Conservation (phyloP, 1,140 invertebrate genomes). For the Brachionus koreanus region DNA sequence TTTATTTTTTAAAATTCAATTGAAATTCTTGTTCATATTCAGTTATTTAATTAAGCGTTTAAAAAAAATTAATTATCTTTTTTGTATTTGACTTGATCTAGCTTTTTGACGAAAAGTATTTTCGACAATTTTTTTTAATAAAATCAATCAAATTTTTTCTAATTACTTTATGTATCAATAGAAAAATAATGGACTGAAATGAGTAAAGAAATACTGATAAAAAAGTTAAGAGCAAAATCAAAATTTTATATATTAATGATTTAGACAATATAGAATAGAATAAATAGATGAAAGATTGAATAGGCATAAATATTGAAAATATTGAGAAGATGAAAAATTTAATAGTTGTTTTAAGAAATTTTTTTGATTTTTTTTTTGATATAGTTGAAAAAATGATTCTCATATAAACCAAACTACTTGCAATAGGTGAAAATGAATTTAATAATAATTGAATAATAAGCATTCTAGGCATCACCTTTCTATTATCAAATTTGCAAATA, state of each 20-base stretch:
- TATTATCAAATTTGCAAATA: not conserved
- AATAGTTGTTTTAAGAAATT: not conserved
- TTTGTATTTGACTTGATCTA: not conserved
- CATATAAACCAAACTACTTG: not conserved
- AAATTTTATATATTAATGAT: not conserved
- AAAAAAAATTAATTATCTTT: too few relatives aligned
- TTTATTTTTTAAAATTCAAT: too few relatives aligned
- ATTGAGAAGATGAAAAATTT: not conserved
- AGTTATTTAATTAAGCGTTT: too few relatives aligned
- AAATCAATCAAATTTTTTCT: not conserved
- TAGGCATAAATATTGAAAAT: not conserved
- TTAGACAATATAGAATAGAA: not conserved
- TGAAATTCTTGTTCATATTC: too few relatives aligned
- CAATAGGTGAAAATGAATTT: not conserved
- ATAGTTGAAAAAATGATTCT: not conserved
- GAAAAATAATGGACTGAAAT: not conserved
- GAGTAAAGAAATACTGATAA: not conserved
- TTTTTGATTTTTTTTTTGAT: not conserved
- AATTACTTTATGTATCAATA: not conserved
- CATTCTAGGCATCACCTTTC: not conserved
- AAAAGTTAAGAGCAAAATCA: not conserved
- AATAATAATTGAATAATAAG: not conserved
- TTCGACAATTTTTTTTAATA: not conserved
- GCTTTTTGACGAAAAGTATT: not conserved
- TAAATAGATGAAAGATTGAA: not conserved